Percentiles rank a stretch among this genome's conserved stretches.
Evolutionary conservation across 1,140 invertebrate species (phyloP).

Genomic region (Drosophila sp.): DNA sequence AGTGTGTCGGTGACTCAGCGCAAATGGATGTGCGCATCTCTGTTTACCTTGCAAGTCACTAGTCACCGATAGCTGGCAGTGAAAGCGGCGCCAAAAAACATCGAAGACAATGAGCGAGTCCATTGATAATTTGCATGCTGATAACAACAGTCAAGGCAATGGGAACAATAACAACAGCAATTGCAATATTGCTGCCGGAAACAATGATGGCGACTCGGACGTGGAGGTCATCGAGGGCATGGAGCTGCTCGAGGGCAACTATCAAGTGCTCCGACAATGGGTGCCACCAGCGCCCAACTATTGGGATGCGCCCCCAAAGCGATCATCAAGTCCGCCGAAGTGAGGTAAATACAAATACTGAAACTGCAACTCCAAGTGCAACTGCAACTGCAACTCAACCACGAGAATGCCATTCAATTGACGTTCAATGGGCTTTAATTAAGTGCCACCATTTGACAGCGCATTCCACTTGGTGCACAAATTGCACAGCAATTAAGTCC

Average conservation of each 20-base stretch:
- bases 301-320: slow-evolving; percentile 84
- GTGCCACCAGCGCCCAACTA: slow-evolving; percentile 83
- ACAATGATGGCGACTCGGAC: slow-evolving; percentile 73
- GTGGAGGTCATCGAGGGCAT: slow-evolving; percentile 84
- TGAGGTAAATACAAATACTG: slow-evolving; percentile 64
- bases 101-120: slow-evolving; percentile 68
- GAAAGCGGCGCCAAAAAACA: slow-evolving; percentile 73
- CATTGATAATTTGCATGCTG: slow-evolving; percentile 68
- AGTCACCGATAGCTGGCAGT: slow-evolving; percentile 22
- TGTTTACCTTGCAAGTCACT: slow-evolving; percentile 60
- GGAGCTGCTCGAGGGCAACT: slow-evolving; percentile 83
- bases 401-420: slow-evolving; percentile 41
- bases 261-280: slow-evolving; percentile 81
- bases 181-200: slow-evolving; percentile 19
- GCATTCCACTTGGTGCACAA: slow-evolving; percentile 70
- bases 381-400: not conserved
- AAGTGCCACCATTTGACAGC: slow-evolving; percentile 76
- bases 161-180: slow-evolving; percentile 46
- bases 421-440: slow-evolving; percentile 72
- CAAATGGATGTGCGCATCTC: slow-evolving; percentile 78
- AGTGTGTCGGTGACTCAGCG: slow-evolving; percentile 66
- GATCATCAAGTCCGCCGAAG: slow-evolving; percentile 83
- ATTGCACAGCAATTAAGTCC: slow-evolving; percentile 76
- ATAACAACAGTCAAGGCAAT: slow-evolving; percentile 46
- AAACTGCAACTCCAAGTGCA: too few species aligned